phyloP scores from a whole-genome alignment of 2,113 vertebrate genomes.

The Seriola quinqueradiata region DNA sequence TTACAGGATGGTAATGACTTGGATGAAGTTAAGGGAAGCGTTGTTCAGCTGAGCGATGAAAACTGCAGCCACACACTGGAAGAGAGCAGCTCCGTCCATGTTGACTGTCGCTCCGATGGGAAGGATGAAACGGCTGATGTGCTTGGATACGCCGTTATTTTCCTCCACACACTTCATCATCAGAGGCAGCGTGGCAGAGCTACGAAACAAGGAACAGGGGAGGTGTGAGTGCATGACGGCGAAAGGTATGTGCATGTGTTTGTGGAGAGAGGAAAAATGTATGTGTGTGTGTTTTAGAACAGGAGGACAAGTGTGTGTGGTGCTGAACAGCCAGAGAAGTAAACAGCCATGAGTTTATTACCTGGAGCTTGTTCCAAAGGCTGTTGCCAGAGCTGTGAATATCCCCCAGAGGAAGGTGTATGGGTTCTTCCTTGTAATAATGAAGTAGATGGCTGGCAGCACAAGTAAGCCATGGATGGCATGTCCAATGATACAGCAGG shows the following conservation, averaged over 20 bases:
- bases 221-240: not conserved
- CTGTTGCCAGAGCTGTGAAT: constrained; percentile 87
- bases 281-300: not conserved
- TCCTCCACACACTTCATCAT: constrained; percentile 96
- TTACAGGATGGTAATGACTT: constrained; percentile 93
- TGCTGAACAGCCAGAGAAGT: not conserved
- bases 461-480: constrained; percentile 89
- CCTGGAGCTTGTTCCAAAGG: constrained; percentile 94
- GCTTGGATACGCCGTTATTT: constrained; percentile 89
- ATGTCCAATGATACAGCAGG: constrained; percentile 91
- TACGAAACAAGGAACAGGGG: constrained; percentile 42
- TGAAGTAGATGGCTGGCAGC: constrained; percentile 89
- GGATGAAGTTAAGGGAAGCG: constrained; percentile 86
- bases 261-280: not conserved
- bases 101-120: constrained; percentile 94
- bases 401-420: constrained; percentile 92
- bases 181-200: constrained; percentile 91
- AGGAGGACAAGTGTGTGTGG: not conserved
- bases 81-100: constrained; percentile 94
- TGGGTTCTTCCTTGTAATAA: constrained; percentile 91
- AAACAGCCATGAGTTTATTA: constrained; percentile 45
- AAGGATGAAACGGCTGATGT: constrained; percentile 94
- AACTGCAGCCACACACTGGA: constrained; percentile 92
- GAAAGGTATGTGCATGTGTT: not conserved
- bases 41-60: constrained; percentile 92